phyloP scores from a whole-genome alignment of 2,888 invertebrate species.

The Pherbina coryleti region DNA sequence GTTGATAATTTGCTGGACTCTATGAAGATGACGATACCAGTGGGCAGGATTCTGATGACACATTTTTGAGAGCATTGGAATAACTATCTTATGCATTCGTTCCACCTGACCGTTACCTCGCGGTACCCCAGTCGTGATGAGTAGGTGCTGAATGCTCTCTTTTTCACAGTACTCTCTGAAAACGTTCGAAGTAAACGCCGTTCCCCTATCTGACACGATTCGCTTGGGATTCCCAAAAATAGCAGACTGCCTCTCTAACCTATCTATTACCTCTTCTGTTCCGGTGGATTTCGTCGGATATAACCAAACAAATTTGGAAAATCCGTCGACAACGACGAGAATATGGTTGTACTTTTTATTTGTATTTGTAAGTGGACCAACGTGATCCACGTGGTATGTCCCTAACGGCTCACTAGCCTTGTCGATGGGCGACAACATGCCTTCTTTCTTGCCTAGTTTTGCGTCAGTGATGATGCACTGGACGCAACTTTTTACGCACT shows the following conservation, averaged over 20 bases:
- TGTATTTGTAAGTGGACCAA: too few relatives aligned
- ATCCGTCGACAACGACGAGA: too few relatives aligned
- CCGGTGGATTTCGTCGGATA: too few relatives aligned
- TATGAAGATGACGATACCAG: too few relatives aligned
- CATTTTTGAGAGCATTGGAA: slow-evolving; percentile 61
- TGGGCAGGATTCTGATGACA: too few relatives aligned
- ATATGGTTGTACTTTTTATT: too few relatives aligned
- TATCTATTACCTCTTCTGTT: too few relatives aligned
- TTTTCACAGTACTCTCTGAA: background rate
- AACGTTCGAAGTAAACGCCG: background rate
- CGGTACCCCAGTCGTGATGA: background rate
- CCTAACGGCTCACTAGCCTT: too few relatives aligned
- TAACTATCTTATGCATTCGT: slow-evolving; percentile 52
- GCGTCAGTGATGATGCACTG: background rate
- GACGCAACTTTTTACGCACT: background rate
- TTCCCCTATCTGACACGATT: background rate
- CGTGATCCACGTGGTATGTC: too few relatives aligned
- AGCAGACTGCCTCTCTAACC: too few relatives aligned
- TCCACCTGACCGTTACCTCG: slow-evolving; percentile 45
- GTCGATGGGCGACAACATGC: too few relatives aligned
- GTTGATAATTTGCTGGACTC: slow-evolving; percentile 49
- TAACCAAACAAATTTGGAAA: too few relatives aligned
- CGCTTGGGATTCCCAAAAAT: background rate
- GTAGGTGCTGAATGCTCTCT: background rate
- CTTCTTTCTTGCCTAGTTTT: background rate